Conservation (phyloP, 1,140 invertebrate species). For the Pogonomyrmex barbatus region DNA sequence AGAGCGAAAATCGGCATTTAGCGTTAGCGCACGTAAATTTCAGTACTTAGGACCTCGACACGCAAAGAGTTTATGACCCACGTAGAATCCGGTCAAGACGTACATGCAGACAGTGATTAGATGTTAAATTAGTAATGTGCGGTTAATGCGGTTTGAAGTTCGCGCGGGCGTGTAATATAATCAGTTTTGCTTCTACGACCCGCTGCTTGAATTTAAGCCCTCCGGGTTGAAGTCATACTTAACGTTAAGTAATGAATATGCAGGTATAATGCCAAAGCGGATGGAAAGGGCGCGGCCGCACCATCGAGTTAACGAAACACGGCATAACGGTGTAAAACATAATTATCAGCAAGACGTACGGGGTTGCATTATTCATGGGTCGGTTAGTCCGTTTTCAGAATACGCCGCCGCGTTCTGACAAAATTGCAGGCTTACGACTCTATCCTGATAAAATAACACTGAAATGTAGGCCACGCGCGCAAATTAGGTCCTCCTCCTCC, state of each 20-base stretch:
- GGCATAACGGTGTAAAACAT: slow-evolving; percentile 84
- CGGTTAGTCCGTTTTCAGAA: slow-evolving; percentile 81
- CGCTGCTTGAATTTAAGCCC: slow-evolving; percentile 34
- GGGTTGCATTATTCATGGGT: slow-evolving; percentile 83
- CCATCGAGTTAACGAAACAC: slow-evolving; percentile 82
- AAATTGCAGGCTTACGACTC: slow-evolving; percentile 82
- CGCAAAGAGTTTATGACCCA: slow-evolving; percentile 17
- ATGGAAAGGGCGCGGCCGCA: slow-evolving; percentile 74
- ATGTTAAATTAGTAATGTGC: slow-evolving; percentile 48
- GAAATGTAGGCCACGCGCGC: slow-evolving; percentile 24
- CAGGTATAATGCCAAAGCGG: slow-evolving; percentile 76
- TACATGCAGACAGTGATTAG: slow-evolving; percentile 14
- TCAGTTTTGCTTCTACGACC: slow-evolving; percentile 10
- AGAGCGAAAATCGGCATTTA: background rate
- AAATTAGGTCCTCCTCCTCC: background rate
- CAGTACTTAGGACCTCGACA: background rate
- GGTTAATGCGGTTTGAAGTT: slow-evolving; percentile 36
- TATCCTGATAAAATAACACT: slow-evolving; percentile 70
- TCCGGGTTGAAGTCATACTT: slow-evolving; percentile 77
- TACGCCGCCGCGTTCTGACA: slow-evolving; percentile 65
- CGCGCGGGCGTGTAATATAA: slow-evolving; percentile 42
- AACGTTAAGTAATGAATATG: slow-evolving; percentile 83
- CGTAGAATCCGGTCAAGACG: slow-evolving; percentile 9
- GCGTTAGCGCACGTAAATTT: background rate
- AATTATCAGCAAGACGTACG: slow-evolving; percentile 84